Evolutionary conservation across 2,113 vertebrate species (phyloP).

Genomic region (Corydoras sp.): DNA sequence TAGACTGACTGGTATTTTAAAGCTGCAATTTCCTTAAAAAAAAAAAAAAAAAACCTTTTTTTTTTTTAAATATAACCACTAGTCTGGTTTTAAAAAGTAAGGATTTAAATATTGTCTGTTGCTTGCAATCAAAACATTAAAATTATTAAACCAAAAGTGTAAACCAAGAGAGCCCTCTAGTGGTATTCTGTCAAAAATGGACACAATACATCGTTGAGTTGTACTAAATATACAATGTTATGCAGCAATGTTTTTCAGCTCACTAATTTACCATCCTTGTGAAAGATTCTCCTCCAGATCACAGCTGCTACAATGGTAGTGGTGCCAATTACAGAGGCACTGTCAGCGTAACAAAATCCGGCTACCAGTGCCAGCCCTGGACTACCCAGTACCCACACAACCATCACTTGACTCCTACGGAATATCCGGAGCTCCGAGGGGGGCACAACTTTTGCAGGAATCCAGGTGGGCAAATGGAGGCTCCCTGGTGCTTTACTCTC

Average conservation of each 20-base stretch:
- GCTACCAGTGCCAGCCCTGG: conserved; percentile 87
- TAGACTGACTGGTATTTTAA: too few species aligned
- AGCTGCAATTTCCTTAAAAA: not conserved
- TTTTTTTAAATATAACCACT: too few species aligned
- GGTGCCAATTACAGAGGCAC: conserved; percentile 85
- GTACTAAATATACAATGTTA: not conserved
- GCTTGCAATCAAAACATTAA: too few species aligned
- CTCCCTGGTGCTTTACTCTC: conserved; percentile 94
- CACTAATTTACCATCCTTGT: conserved; percentile 36
- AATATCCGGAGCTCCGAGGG: conserved; percentile 82
- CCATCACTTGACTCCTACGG: conserved; percentile 73
- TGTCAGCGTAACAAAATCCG: conserved; percentile 79
- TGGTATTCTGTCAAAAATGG: conserved; percentile 6
- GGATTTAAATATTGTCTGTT: too few species aligned
- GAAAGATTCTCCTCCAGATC: conserved; percentile 68
- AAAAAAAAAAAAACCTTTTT: too few species aligned
- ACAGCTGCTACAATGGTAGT: conserved; percentile 90
- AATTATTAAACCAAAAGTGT: not conserved
- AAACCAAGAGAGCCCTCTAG: conserved; percentile 38
- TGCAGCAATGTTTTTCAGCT: not conserved
- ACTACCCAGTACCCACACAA: conserved; percentile 81
- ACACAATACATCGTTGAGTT: too few species aligned
- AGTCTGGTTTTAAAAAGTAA: too few species aligned
- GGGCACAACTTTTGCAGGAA: conserved; percentile 92
- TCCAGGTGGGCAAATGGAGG: conserved; percentile 89